Percentiles rank a stretch among this genome's conserved stretches.
Conservation (phyloP, 2,888 invertebrate species). For the Idaea aversata region DNA sequence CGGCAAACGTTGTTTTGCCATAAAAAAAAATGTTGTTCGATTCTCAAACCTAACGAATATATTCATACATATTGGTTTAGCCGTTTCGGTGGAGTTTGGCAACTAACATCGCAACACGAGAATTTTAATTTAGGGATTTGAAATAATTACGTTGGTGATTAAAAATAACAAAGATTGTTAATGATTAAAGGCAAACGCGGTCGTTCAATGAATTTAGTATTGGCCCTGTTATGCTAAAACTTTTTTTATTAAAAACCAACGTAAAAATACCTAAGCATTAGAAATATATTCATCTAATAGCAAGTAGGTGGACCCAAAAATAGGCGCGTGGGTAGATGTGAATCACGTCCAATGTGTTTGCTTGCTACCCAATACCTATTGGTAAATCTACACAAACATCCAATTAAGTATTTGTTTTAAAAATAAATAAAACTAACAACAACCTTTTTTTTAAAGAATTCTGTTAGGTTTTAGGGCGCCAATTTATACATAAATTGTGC, state of each 20-base stretch:
- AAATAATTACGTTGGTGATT: too few relatives aligned
- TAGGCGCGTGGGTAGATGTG: constrained; percentile 42
- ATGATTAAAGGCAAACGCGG: too few relatives aligned
- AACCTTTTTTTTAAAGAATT: not conserved
- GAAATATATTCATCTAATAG: not conserved
- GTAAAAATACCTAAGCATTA: constrained; percentile 6
- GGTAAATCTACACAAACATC: constrained; percentile 31
- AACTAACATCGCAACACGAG: too few relatives aligned
- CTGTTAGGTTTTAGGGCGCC: not conserved
- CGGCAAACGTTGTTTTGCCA: too few relatives aligned
- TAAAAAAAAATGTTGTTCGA: too few relatives aligned
- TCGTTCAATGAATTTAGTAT: too few relatives aligned
- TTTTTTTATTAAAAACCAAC: constrained; percentile 12
- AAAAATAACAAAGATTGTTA: too few relatives aligned
- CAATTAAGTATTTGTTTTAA: constrained; percentile 14
- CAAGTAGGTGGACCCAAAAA: constrained; percentile 30
- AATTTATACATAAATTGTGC: not conserved
- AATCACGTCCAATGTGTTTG: constrained; percentile 36
- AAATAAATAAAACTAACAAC: constrained; percentile 6
- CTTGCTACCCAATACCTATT: constrained; percentile 27
- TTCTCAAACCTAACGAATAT: too few relatives aligned
- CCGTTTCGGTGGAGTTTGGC: too few relatives aligned
- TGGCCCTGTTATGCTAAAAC: constrained; percentile 4
- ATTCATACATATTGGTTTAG: too few relatives aligned
- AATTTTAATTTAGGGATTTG: too few relatives aligned